Percentiles rank a stretch among this genome's conserved stretches.
Conservation (phyloP, 2,797 vertebrate genomes). For the Amniataba percoides region DNA sequence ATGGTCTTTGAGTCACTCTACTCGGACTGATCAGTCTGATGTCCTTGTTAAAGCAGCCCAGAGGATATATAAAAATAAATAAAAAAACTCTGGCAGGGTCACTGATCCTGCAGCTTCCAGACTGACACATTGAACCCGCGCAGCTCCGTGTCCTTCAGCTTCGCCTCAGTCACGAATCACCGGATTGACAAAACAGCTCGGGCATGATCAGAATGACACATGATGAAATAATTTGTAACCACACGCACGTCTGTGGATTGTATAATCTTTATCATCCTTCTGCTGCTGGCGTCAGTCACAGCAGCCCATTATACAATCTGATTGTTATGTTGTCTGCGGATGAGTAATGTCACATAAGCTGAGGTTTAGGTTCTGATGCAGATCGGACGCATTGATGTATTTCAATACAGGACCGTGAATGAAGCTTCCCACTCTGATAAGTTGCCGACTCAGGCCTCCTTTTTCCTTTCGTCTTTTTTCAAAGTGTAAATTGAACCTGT, state of each 20-base stretch:
- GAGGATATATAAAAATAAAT: constrained; percentile 25
- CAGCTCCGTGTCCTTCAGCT: constrained; percentile 46
- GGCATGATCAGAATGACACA: constrained; percentile 55
- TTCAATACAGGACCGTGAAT: constrained; percentile 12
- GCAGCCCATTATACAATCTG: constrained; percentile 42
- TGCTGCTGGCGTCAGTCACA: constrained; percentile 53
- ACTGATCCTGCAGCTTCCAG: constrained; percentile 19
- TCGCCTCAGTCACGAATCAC: constrained; percentile 43
- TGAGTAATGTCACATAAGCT: constrained; percentile 45
- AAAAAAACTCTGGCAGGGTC: constrained; percentile 34
- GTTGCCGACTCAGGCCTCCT: not conserved
- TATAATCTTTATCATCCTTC: constrained; percentile 48
- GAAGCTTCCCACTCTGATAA: constrained; percentile 17
- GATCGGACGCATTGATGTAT: constrained; percentile 19
- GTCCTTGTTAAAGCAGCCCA: constrained; percentile 34
- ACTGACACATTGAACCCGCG: constrained; percentile 30
- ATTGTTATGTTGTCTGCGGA: constrained; percentile 46
- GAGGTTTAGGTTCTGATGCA: constrained; percentile 27
- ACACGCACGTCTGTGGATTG: constrained; percentile 39
- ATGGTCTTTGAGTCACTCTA: not conserved
- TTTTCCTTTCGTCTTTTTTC: constrained; percentile 6
- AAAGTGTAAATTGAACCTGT: constrained; percentile 13
- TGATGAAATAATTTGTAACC: constrained; percentile 55
- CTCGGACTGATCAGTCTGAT: constrained; percentile 8
- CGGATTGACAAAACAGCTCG: constrained; percentile 36